Percentiles rank a stretch among this genome's conserved stretches.
Evolutionary conservation across 2,113 vertebrate genomes (phyloP).

Genomic region (Prunella fulvescens): DNA sequence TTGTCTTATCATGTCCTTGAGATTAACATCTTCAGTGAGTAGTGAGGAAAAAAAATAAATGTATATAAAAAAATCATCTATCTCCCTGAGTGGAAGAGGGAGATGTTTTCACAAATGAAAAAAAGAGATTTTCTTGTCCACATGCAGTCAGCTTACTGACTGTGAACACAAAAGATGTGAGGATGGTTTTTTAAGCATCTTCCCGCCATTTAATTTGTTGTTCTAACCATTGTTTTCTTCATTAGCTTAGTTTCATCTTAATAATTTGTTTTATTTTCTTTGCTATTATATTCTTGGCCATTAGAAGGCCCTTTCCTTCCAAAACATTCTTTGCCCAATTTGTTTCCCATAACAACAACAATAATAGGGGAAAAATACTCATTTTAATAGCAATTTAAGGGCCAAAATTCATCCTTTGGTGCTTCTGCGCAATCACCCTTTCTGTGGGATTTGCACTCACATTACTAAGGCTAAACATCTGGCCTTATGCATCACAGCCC

Average conservation of each 20-base stretch:
- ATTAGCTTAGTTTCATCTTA: not conserved
- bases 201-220: not conserved
- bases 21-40: not conserved
- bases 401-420: not conserved
- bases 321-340: not conserved
- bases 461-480: not conserved
- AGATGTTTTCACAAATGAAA: not conserved
- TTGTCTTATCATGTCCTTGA: not conserved
- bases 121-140: not conserved
- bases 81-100: not conserved
- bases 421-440: not conserved
- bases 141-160: not conserved
- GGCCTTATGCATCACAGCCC: not conserved
- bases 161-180: not conserved
- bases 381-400: not conserved
- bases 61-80: not conserved
- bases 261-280: not conserved
- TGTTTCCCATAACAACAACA: constrained; percentile 26
- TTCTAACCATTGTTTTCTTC: not conserved
- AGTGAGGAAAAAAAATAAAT: not conserved
- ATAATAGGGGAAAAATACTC: not conserved
- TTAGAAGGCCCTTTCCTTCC: not conserved
- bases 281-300: not conserved
- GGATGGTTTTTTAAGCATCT: not conserved
- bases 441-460: not conserved